Evolutionary conservation across 2,113 vertebrate species (phyloP).

Genomic region (Monopterus albus): DNA sequence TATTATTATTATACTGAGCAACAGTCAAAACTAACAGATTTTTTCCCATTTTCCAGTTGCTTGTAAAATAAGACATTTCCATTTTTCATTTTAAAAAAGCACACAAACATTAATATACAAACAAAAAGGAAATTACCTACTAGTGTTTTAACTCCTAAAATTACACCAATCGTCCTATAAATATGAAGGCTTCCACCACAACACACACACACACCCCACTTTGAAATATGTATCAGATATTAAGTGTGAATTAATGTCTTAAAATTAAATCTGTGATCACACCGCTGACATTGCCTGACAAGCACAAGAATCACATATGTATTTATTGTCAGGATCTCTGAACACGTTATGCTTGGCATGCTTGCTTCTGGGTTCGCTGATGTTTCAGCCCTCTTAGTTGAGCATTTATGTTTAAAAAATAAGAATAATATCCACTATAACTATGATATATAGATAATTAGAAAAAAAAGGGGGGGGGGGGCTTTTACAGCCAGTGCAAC

Average conservation of each 20-base stretch:
- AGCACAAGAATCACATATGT: conserved; percentile 71
- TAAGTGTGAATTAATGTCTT: conserved; percentile 68
- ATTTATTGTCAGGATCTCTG: conserved; percentile 59
- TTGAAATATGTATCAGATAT: conserved; percentile 71
- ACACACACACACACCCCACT: not conserved
- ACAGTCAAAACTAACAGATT: too few relatives aligned
- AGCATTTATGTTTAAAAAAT: not conserved
- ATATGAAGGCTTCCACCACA: not conserved
- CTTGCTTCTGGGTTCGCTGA: conserved; percentile 13
- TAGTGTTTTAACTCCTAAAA: conserved; percentile 57
- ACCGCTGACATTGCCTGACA: conserved; percentile 51
- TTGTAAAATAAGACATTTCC: too few relatives aligned
- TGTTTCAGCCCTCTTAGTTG: not conserved
- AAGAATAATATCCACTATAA: not conserved
- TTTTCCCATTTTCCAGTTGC: too few relatives aligned
- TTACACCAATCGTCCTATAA: conserved; percentile 27
- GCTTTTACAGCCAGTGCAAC: not conserved
- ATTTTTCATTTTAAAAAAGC: not conserved
- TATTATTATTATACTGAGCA: too few relatives aligned
- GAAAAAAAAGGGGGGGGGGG: not conserved
- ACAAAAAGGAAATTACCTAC: conserved; percentile 66
- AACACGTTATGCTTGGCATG: conserved; percentile 15
- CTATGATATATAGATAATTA: not conserved
- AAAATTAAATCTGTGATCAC: conserved; percentile 68
- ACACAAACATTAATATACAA: too few relatives aligned